A percentile compares a stretch with the other conserved stretches of the same genome.
Evolutionary conservation across 1,140 invertebrate genomes (phyloP).

Genomic region (Trinorchestia longiramus): DNA sequence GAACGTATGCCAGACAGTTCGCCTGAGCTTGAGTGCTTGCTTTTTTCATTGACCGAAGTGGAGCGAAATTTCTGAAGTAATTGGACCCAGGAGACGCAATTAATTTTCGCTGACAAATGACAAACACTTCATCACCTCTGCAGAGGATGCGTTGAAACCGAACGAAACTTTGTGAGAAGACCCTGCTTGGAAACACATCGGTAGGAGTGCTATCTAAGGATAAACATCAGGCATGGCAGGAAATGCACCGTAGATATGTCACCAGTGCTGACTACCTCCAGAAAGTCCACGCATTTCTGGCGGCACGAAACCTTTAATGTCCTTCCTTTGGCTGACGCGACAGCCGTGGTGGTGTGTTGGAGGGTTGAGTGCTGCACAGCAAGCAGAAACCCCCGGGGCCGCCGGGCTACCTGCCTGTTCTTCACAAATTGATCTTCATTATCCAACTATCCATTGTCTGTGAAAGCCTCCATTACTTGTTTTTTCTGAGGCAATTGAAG

Average conservation of each 20-base stretch:
- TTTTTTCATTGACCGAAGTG: neutral
- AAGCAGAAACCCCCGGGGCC: neutral
- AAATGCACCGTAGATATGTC: neutral
- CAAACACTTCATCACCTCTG: neutral
- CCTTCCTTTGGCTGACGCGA: neutral
- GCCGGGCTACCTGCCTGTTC: neutral
- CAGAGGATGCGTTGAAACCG: neutral
- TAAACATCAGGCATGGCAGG: neutral
- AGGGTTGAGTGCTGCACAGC: neutral
- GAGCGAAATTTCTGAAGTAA: neutral
- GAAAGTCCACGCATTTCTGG: neutral
- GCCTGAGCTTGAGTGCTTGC: neutral
- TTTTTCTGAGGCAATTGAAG: constrained; percentile 43
- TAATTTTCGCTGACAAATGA: neutral
- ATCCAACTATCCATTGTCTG: constrained; percentile 47
- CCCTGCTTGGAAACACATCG: neutral
- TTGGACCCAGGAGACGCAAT: neutral
- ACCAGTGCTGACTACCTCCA: neutral
- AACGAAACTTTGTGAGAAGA: neutral
- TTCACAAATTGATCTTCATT: constrained; percentile 44
- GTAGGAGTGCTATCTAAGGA: neutral
- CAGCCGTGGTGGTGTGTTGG: neutral
- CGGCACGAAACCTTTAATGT: neutral
- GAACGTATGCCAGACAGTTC: neutral
- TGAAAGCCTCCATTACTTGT: constrained; percentile 16